phyloP scores from a whole-genome alignment of 2,888 invertebrate species.

The Subacronicta megacephala region DNA sequence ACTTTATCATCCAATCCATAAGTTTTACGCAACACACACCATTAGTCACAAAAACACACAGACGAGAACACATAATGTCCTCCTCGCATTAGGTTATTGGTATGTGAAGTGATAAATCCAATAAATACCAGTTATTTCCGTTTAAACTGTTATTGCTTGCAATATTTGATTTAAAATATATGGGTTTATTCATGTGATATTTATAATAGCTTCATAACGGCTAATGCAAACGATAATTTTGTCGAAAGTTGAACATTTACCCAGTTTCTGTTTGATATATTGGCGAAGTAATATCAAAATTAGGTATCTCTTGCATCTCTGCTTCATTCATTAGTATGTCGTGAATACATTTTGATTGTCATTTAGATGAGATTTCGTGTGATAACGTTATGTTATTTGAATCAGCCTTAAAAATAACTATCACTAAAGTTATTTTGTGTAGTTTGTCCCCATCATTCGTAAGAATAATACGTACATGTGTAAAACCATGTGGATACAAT shows the following conservation, averaged over 20 bases:
- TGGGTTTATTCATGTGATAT: slow-evolving; percentile 52
- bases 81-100: slow-evolving; percentile 39
- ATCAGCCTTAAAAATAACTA: not conserved
- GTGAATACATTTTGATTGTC: slow-evolving; percentile 35
- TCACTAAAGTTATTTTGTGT: no score
- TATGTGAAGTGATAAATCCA: slow-evolving; percentile 47
- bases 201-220: slow-evolving; percentile 58
- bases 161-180: slow-evolving; percentile 56
- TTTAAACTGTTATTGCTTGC: slow-evolving; percentile 57
- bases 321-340: slow-evolving; percentile 27
- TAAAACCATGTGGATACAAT: no score
- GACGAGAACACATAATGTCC: slow-evolving; percentile 41
- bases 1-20: slow-evolving; percentile 12
- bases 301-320: slow-evolving; percentile 3
- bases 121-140: slow-evolving; percentile 49
- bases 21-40: slow-evolving; percentile 18
- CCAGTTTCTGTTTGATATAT: slow-evolving; percentile 48
- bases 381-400: not conserved
- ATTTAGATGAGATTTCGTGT: not conserved
- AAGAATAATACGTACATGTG: no score
- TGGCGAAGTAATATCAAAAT: slow-evolving; percentile 37
- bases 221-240: slow-evolving; percentile 58
- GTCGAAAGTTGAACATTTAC: slow-evolving; percentile 51
- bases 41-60: slow-evolving; percentile 37
- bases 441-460: no score